Evolutionary conservation across 2,888 invertebrate species (phyloP).

Genomic region (Trachelus tabidus): DNA sequence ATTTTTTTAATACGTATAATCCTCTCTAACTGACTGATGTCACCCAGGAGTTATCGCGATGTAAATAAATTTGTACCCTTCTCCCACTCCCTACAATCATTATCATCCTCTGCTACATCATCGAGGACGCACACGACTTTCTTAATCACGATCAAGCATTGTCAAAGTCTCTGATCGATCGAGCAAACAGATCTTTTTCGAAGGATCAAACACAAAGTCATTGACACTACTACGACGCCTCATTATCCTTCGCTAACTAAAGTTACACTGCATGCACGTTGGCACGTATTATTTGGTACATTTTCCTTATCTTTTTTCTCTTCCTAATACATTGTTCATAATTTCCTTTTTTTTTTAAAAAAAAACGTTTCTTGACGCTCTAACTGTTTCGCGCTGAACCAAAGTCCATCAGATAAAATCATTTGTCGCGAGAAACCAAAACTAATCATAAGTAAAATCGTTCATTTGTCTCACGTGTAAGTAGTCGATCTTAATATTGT

Average conservation of each 20-base stretch:
- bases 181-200: background rate
- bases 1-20: background rate
- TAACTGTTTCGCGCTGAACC: background rate
- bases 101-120: constrained; percentile 7
- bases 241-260: constrained; percentile 4
- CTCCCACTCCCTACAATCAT: background rate
- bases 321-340: background rate
- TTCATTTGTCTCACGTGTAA: background rate
- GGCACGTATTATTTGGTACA: constrained; percentile 36
- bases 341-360: background rate
- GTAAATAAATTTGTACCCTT: constrained; percentile 14
- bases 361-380: background rate
- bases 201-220: background rate
- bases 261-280: constrained; percentile 28
- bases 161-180: background rate
- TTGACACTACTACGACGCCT: background rate
- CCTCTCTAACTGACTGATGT: constrained; percentile 7
- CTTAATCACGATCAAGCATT: background rate
- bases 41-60: constrained; percentile 8
- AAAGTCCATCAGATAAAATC: background rate
- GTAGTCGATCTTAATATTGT: background rate
- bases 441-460: background rate
- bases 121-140: constrained; percentile 5
- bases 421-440: background rate
- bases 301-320: constrained; percentile 16